These are phyloP conservation scores for Ectobius pallidus DNA, from an alignment of 2,888 invertebrate species.

Conservation along the genomic window DNA sequence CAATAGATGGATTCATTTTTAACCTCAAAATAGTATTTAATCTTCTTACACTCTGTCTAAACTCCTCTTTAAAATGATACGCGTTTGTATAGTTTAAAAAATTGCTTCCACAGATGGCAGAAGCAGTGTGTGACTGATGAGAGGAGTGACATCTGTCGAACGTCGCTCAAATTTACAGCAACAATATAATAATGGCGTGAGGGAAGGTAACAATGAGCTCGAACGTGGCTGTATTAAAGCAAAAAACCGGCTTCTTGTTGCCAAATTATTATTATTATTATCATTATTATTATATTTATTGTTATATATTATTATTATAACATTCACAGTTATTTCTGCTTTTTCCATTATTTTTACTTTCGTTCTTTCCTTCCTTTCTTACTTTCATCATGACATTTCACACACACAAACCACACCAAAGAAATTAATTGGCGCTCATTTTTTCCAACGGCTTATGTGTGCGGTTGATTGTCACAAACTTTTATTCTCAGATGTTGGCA, in stretches of 20 bases:
- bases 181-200: slow-evolving; percentile 35
- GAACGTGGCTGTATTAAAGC: slow-evolving; percentile 34
- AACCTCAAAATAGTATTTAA: too few species aligned
- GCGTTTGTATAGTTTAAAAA: slow-evolving; percentile 35
- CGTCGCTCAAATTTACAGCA: slow-evolving; percentile 37
- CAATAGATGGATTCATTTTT: too few species aligned
- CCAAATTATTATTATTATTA: slow-evolving; percentile 39
- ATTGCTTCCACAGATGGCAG: slow-evolving; percentile 44
- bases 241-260: slow-evolving; percentile 40
- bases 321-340: slow-evolving; percentile 26
- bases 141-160: slow-evolving; percentile 36
- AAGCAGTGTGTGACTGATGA: slow-evolving; percentile 40
- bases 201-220: slow-evolving; percentile 38
- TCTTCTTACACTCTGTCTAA: too few species aligned
- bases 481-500: slow-evolving; percentile 36
- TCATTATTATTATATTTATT: slow-evolving; percentile 38
- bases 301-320: slow-evolving; percentile 29
- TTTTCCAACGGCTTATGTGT: slow-evolving; percentile 40
- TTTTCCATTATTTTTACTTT: slow-evolving; percentile 24
- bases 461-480: slow-evolving; percentile 35
- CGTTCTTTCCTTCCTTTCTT: slow-evolving; percentile 36
- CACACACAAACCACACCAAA: slow-evolving; percentile 15
- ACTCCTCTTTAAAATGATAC: background rate
- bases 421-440: slow-evolving; percentile 20
- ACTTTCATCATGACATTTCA: slow-evolving; percentile 27